These are phyloP conservation scores for Margaritifera margaritifera DNA, from an alignment of 2,888 invertebrate genomes.

Conservation along the genomic window DNA sequence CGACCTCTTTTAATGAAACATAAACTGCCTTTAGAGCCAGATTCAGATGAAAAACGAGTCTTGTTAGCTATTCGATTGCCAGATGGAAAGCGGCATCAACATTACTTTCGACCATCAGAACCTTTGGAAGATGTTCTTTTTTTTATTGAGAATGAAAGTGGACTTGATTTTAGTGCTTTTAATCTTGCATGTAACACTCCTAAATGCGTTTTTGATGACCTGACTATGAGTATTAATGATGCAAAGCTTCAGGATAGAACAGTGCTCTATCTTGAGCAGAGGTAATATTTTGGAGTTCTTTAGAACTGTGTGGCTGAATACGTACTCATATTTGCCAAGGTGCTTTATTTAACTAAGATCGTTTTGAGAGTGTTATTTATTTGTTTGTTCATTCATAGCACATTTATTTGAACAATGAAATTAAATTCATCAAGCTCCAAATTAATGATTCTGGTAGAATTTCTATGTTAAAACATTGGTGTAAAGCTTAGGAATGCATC, in stretches of 20 bases:
- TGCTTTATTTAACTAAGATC: no score
- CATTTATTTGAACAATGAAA: no score
- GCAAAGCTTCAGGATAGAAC: slow-evolving; percentile 47
- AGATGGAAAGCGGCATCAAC: slow-evolving; percentile 50
- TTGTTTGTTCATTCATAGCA: no score
- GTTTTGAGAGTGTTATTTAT: no score
- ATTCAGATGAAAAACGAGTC: slow-evolving; percentile 33
- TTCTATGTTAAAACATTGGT: no score
- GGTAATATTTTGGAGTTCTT: slow-evolving; percentile 15
- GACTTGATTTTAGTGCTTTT: slow-evolving; percentile 38
- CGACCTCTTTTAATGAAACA: slow-evolving; percentile 23
- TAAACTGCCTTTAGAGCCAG: slow-evolving; percentile 45
- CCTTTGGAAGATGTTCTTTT: slow-evolving; percentile 37
- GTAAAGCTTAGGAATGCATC: no score
- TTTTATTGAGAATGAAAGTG: slow-evolving; percentile 49
- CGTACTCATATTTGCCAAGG: no score
- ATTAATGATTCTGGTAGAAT: no score
- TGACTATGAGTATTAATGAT: slow-evolving; percentile 33
- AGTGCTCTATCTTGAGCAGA: slow-evolving; percentile 47
- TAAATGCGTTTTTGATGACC: slow-evolving; percentile 38
- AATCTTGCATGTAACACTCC: slow-evolving; percentile 51
- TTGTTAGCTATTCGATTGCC: slow-evolving; percentile 52
- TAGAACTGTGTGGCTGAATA: no score
- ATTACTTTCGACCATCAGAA: slow-evolving; percentile 46
- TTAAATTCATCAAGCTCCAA: no score